phyloP scores from a whole-genome alignment of 2,888 invertebrate genomes.

The Andrena chrysosceles region DNA sequence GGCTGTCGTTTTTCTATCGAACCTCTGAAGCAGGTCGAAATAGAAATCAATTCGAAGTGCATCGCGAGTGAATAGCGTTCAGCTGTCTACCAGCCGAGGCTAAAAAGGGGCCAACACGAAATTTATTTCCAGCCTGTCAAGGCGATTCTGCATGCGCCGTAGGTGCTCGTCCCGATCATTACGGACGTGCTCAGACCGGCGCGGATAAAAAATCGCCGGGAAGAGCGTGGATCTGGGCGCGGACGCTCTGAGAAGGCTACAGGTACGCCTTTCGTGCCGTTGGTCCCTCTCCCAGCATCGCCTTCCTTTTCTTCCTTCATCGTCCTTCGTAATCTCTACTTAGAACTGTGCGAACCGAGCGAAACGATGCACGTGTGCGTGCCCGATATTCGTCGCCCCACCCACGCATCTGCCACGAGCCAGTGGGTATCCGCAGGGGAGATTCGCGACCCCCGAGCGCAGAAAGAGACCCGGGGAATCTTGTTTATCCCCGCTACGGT shows the following conservation, averaged over 20 bases:
- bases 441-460: conserved; percentile 30
- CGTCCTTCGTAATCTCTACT: conserved; percentile 49
- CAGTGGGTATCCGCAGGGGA: conserved; percentile 33
- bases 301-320: conserved; percentile 29
- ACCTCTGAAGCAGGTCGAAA: conserved; percentile 7
- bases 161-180: conserved; percentile 65
- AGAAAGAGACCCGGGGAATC: conserved; percentile 45
- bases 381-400: conserved; percentile 60
- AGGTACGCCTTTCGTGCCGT: conserved; percentile 21
- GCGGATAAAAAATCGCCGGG: conserved; percentile 46
- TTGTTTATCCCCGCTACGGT: conserved; percentile 71
- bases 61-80: conserved; percentile 10
- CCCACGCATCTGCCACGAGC: conserved; percentile 55
- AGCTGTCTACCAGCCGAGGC: neutral
- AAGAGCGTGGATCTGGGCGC: conserved; percentile 6
- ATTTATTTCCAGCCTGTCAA: conserved; percentile 70
- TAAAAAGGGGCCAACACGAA: conserved; percentile 49
- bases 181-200: conserved; percentile 49
- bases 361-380: conserved; percentile 51
- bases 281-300: neutral
- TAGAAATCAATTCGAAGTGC: conserved; percentile 35
- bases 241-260: conserved; percentile 15
- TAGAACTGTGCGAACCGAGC: conserved; percentile 44
- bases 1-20: neutral
- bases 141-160: conserved; percentile 66